These are phyloP conservation scores for Lacerta bilineata DNA, from an alignment of 2,797 vertebrate species.

Conservation along the genomic window DNA sequence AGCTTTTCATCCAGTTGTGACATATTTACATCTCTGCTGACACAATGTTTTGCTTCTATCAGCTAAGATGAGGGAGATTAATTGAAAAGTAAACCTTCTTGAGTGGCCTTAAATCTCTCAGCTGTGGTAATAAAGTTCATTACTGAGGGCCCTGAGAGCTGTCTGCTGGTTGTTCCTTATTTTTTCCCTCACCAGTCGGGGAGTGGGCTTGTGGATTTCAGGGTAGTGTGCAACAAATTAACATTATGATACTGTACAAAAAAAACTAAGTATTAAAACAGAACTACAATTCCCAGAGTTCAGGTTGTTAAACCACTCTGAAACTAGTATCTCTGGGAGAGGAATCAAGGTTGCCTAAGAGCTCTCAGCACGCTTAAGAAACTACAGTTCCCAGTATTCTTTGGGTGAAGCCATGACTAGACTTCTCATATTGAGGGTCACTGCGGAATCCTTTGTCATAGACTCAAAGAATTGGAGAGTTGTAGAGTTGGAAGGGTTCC, in stretches of 20 bases:
- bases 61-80: background rate
- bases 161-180: too few relatives aligned
- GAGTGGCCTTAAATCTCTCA: background rate
- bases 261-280: too few relatives aligned
- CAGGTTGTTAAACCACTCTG: too few relatives aligned
- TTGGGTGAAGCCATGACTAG: background rate
- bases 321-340: too few relatives aligned
- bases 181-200: too few relatives aligned
- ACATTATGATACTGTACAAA: background rate
- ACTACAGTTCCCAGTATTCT: too few relatives aligned
- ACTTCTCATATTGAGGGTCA: background rate
- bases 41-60: background rate
- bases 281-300: too few relatives aligned
- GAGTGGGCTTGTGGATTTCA: background rate
- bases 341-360: too few relatives aligned
- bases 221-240: background rate
- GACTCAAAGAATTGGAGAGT: too few relatives aligned
- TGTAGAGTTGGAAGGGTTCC: too few relatives aligned
- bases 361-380: too few relatives aligned
- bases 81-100: background rate
- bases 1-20: conserved; percentile 6
- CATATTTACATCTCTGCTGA: conserved; percentile 1
- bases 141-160: background rate
- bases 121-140: background rate
- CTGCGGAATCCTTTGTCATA: too few relatives aligned